Percentiles rank a stretch among this genome's conserved stretches.
Conservation (phyloP, 2,797 vertebrate species). For the Enteromius fasciolatus region DNA sequence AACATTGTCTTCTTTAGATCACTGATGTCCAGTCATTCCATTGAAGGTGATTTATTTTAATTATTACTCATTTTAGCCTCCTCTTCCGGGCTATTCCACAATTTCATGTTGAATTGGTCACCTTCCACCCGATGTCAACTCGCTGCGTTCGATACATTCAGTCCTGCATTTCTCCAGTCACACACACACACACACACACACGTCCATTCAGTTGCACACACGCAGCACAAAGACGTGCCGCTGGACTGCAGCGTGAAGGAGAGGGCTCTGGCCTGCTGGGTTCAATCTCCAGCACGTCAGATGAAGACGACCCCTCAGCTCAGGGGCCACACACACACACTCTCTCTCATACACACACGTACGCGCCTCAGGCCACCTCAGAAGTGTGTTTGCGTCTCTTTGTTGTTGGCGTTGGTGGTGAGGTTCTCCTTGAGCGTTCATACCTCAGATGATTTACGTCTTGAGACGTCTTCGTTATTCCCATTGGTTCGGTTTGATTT, state of each 20-base stretch:
- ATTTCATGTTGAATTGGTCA: slow-evolving; percentile 67
- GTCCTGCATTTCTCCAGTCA: slow-evolving; percentile 71
- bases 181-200: slow-evolving; percentile 79
- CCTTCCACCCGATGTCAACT: slow-evolving; percentile 61
- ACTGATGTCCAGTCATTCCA: slow-evolving; percentile 72
- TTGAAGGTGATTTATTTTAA: slow-evolving; percentile 72
- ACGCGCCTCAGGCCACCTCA: slow-evolving; percentile 85
- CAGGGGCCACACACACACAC: slow-evolving; percentile 87
- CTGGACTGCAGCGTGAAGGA: slow-evolving; percentile 73
- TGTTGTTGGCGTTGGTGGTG: slow-evolving; percentile 70
- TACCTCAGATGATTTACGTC: slow-evolving; percentile 81
- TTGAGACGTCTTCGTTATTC: slow-evolving; percentile 78
- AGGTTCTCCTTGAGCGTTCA: slow-evolving; percentile 63
- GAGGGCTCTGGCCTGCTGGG: slow-evolving; percentile 24
- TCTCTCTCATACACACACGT: slow-evolving; percentile 78
- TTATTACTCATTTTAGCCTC: slow-evolving; percentile 78
- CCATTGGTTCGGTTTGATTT: slow-evolving; percentile 67
- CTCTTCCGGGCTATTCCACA: slow-evolving; percentile 81
- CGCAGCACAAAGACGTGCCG: slow-evolving; percentile 74
- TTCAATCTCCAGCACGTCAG: slow-evolving; percentile 64
- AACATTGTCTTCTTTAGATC: slow-evolving; percentile 77
- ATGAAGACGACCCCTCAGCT: slow-evolving; percentile 86
- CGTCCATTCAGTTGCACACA: slow-evolving; percentile 79
- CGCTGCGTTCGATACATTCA: slow-evolving; percentile 92
- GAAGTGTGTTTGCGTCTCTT: slow-evolving; percentile 84